Evolutionary conservation across 2,888 invertebrate species (phyloP), one percentile per base, ranked within the genome.

Genomic region (Nomada ferruginata): DNA sequence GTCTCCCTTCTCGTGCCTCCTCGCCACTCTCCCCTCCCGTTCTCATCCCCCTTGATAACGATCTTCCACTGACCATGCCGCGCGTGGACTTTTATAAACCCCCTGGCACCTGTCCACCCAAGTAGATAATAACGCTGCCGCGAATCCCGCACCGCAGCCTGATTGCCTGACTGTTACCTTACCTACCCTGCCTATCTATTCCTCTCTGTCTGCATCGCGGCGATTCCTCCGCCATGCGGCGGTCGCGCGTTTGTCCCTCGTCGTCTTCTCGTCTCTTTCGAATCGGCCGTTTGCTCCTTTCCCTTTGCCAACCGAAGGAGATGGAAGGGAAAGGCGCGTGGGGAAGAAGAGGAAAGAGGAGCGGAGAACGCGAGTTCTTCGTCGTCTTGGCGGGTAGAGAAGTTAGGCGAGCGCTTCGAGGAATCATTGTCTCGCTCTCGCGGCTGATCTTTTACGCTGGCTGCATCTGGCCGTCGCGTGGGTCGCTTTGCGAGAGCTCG

Each of bases 31-130:
- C 47, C 55, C 44, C 70, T 26, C 57, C 64, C 74, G 29, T 69
- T 66, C 76, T 80, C 79, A 78, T 83, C 85, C 84, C 84, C 78
- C 84, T 83, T 89, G 92, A 92, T 92, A 91, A 91, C 89, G 89
- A 92, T 92, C 92, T 90, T 84, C 86, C 87, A 88, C 86, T 85
- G 83, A 85, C 79, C 86, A 75, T 83, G 85, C 83, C 82, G 85
- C 82, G 82, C 82, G 70, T 81, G 82, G 82, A 89, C 86, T 91
- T 90, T 90, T 90, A 82, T 82, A 79, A 84, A 88, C 85, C 87
- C 88, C 82, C 86, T 89, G 91, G 90, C 92, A 91, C 91, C 92
- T 92, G 92, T 92, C 92, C 90, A 92, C 91, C 91, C 90, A 89
- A 88, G 90, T 89, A 88, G 90, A 90, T 91, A 92, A 91, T 92